A percentile compares a stretch with the other conserved stretches of the same genome.
phyloP scores from a whole-genome alignment of 92 coral and sea anemone genomes.

The Chrysogorgia sp. region DNA sequence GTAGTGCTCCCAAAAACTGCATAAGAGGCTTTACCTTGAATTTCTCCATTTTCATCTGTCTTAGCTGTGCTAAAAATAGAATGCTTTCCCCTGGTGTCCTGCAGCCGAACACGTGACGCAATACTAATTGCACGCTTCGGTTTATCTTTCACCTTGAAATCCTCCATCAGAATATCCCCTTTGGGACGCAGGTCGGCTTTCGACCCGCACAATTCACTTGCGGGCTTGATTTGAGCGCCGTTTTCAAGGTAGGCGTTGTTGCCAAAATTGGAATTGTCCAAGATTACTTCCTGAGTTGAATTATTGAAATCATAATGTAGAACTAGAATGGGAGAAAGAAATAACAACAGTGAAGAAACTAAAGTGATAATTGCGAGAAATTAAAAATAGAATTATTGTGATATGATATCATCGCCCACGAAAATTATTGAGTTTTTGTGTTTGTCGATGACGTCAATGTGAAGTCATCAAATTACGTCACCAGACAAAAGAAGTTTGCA shows the following conservation, averaged over 20 bases:
- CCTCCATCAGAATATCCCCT: constrained; percentile 85
- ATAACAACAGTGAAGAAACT: neutral
- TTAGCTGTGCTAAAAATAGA: constrained; percentile 91
- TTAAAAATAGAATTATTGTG: neutral
- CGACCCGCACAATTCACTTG: constrained; percentile 80
- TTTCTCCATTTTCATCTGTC: constrained; percentile 66
- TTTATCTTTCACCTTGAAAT: constrained; percentile 80
- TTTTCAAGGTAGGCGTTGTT: constrained; percentile 89
- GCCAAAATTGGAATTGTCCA: constrained; percentile 84
- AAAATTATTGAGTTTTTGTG: neutral
- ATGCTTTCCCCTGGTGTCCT: constrained; percentile 74
- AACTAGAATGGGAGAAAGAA: constrained; percentile 48
- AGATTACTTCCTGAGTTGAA: constrained; percentile 69
- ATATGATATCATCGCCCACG: no score
- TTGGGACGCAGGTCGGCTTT: constrained; percentile 76
- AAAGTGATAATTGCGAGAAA: neutral
- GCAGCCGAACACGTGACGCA: constrained; percentile 83
- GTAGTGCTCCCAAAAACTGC: no score
- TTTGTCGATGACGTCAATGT: no score
- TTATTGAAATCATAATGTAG: constrained; percentile 78
- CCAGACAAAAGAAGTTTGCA: neutral
- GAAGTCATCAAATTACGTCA: neutral
- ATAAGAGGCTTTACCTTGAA: constrained; percentile 60
- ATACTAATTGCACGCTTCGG: constrained; percentile 81
- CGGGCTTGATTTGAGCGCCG: constrained; percentile 70